These are phyloP conservation scores for Parazoanthus atlanticus DNA, from an alignment of 92 coral and sea anemone species.

Conservation along the genomic window DNA sequence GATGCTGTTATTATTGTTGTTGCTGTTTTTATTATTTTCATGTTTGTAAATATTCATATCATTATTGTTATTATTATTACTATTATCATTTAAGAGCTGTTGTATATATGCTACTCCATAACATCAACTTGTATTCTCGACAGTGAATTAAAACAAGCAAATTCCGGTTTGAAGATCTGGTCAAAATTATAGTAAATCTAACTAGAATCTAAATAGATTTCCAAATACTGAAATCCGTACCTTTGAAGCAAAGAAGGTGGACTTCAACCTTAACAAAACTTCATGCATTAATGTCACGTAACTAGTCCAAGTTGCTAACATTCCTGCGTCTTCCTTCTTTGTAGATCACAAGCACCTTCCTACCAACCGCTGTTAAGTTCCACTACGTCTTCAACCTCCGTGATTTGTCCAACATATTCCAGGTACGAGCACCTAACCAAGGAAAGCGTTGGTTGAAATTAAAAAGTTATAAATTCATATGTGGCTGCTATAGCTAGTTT, in stretches of 20 bases:
- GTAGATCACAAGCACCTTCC: constrained; percentile 93
- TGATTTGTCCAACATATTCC: constrained; percentile 98
- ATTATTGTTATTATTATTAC: too few species aligned
- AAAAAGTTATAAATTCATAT: not conserved
- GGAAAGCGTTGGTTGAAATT: not conserved
- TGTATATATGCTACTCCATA: too few species aligned
- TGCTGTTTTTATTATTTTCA: too few species aligned
- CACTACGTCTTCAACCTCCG: constrained; percentile 98
- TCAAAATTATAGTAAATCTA: too few species aligned
- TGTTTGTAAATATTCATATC: too few species aligned
- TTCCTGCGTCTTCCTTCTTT: not conserved
- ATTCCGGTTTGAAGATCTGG: too few species aligned
- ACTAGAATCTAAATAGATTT: too few species aligned
- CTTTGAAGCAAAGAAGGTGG: not conserved
- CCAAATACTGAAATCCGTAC: too few species aligned
- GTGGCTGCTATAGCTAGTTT: not conserved
- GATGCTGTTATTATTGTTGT: too few species aligned
- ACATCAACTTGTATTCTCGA: too few species aligned
- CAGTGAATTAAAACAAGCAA: too few species aligned
- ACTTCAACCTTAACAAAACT: not conserved
- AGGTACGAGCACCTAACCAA: constrained; percentile 57
- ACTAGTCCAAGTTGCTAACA: not conserved
- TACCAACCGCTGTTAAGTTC: constrained; percentile 98
- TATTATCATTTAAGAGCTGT: too few species aligned
- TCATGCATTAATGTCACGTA: not conserved